Percentiles rank a stretch among this genome's conserved stretches.
Evolutionary conservation across 2,113 vertebrate genomes (phyloP).

Genomic region (Grallaria varia): DNA sequence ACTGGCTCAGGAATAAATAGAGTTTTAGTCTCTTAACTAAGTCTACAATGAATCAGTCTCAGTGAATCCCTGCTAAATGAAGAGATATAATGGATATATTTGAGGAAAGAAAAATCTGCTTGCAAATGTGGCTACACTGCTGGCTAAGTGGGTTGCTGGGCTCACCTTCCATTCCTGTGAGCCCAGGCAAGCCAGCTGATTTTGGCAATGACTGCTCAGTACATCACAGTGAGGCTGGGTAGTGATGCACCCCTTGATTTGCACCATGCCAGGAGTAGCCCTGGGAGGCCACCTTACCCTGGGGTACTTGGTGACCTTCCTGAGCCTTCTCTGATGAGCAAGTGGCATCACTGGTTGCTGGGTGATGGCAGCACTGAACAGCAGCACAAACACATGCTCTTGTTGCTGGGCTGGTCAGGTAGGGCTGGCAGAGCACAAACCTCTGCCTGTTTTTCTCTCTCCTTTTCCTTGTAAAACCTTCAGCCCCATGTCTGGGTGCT

Average conservation of each 20-base stretch:
- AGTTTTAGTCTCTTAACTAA: background rate
- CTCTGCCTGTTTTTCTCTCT: background rate
- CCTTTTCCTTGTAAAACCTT: background rate
- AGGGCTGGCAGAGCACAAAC: background rate
- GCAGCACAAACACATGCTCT: background rate
- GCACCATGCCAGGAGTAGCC: background rate
- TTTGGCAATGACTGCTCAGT: background rate
- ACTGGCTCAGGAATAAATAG: background rate
- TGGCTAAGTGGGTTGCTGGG: background rate
- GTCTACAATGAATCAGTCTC: background rate
- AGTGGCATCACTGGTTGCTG: background rate
- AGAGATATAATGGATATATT: background rate
- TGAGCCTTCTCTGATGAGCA: background rate
- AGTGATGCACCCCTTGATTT: too few species aligned
- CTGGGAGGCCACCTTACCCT: background rate
- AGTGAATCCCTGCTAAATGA: background rate
- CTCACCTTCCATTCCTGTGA: background rate
- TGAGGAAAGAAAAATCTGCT: background rate
- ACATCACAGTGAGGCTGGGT: background rate
- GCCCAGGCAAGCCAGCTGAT: accelerated
- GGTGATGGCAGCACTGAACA: background rate
- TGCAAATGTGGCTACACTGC: background rate
- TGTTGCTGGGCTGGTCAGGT: background rate
- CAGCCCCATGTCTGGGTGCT: background rate
- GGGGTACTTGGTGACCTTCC: background rate